Evolutionary conservation across 2,113 vertebrate species (phyloP).

Genomic region (Gobiocypris rarus): DNA sequence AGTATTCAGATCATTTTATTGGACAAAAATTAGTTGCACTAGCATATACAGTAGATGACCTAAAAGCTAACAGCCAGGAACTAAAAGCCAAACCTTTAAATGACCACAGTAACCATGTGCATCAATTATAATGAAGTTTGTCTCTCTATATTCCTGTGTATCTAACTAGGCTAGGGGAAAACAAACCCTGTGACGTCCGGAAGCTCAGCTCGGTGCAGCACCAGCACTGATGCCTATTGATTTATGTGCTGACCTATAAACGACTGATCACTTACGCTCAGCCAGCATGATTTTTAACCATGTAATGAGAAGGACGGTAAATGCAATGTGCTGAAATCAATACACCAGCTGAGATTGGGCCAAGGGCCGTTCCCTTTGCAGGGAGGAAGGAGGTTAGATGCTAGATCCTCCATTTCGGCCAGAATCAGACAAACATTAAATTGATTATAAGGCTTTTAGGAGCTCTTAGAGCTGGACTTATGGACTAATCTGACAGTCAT

Average conservation of each 20-base stretch:
- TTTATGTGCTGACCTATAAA: constrained; percentile 41
- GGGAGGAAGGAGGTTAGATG: background rate
- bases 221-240: constrained; percentile 42
- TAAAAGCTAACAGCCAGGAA: background rate
- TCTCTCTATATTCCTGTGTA: background rate
- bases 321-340: constrained; percentile 39
- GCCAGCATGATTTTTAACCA: constrained; percentile 42
- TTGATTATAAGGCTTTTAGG: constrained; percentile 46
- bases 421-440: constrained; percentile 50
- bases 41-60: background rate
- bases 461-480: constrained; percentile 24
- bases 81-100: background rate
- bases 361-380: constrained; percentile 17
- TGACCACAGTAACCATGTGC: background rate
- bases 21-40: background rate
- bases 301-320: constrained; percentile 30
- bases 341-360: constrained; percentile 1
- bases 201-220: background rate
- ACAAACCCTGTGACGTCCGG: constrained; percentile 13
- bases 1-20: background rate
- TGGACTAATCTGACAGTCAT: constrained; percentile 40
- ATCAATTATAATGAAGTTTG: background rate
- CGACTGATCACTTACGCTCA: constrained; percentile 24
- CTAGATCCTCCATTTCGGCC: constrained; percentile 28
- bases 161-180: background rate